Conservation (phyloP, 2,113 vertebrate species). For the Cyprinodon brontotheroides region DNA sequence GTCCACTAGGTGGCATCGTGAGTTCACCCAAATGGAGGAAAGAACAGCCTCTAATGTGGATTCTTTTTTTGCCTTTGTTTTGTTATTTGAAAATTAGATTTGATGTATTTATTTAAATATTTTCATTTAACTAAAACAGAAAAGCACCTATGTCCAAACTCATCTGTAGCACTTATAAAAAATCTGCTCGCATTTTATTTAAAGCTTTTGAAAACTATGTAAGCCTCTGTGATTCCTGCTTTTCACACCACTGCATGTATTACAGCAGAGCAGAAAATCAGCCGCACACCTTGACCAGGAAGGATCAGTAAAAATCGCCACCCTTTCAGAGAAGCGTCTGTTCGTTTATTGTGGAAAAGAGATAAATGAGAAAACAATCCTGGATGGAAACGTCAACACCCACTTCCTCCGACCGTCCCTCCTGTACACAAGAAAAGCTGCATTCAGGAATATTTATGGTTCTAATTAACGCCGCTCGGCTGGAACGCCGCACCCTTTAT, state of each 20-base stretch:
- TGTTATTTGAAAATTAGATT: background rate
- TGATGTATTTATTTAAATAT: constrained; percentile 43
- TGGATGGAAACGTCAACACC: constrained; percentile 56
- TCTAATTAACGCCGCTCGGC: constrained; percentile 20
- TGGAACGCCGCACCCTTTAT: background rate
- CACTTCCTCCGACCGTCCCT: constrained; percentile 30
- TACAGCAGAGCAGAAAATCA: background rate
- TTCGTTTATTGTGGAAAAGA: constrained; percentile 14
- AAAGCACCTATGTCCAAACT: constrained; percentile 23
- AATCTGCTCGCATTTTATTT: constrained; percentile 27
- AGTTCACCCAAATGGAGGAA: background rate
- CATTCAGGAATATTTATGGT: constrained; percentile 50
- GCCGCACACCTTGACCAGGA: background rate
- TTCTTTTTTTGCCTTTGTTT: constrained; percentile 23
- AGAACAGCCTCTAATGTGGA: background rate
- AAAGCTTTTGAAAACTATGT: constrained; percentile 41
- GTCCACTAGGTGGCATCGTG: constrained; percentile 54
- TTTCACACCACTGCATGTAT: background rate
- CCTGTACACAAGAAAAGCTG: constrained; percentile 48
- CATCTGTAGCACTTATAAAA: constrained; percentile 17
- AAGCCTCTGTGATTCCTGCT: background rate
- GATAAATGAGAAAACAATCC: constrained; percentile 25
- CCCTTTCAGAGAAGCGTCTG: constrained; percentile 2
- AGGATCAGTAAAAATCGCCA: background rate
- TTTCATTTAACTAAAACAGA: constrained; percentile 21